Base-by-base conservation (phyloP, 1,140 invertebrate genomes). In the Drosophila littoralis region DNA sequence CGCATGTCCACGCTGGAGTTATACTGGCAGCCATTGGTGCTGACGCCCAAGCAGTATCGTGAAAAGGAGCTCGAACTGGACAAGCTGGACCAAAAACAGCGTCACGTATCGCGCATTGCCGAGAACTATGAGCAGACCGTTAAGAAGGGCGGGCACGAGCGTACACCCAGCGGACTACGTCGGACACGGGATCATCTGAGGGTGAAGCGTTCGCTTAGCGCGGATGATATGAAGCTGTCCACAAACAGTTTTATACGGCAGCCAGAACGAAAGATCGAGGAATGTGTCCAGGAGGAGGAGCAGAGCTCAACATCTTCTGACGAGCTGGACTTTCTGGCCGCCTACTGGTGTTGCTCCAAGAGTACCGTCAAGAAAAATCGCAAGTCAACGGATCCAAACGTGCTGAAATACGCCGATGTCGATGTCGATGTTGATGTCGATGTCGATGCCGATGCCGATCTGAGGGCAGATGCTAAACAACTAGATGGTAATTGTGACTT, bases 1-100 rank as follows among this genome's bases (percentile, higher is more conserved):
- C 77, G 63, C 7, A 58, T 88, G 83, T 80, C 83, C n/a, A 89
- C 77, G 7, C 28, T 88, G 52, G 80, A 89, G 15, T 48, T 88
- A 5, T 66, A 35, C 9, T 88, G 84, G 84, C 63, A 89, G 48
- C 83, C 83, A 1, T 13, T 89, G n/a, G 84, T 88, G 22, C 51
- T 80, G 0, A 75, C 84, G 12, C 55, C 80, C 17, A 77, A 70
- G 15, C 68, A 80, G 46, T 42, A 77, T 10, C 68, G 72, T 28
- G 84, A 88, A 3, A 81, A 71, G 40, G 84, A 89, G 43, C 13
- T 60, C 17, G 82, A 86, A 6, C 12, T 77, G 33, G 79, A 81
- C 15, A 79, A 73, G n/a, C 42, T 71, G 9, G 82, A 85, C 7
- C 46, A 67, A 35, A 74, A 74, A 59, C 60, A 70, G 33, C 59